Conservation (phyloP, 2,113 vertebrate genomes). For the Oophaga pumilio region DNA sequence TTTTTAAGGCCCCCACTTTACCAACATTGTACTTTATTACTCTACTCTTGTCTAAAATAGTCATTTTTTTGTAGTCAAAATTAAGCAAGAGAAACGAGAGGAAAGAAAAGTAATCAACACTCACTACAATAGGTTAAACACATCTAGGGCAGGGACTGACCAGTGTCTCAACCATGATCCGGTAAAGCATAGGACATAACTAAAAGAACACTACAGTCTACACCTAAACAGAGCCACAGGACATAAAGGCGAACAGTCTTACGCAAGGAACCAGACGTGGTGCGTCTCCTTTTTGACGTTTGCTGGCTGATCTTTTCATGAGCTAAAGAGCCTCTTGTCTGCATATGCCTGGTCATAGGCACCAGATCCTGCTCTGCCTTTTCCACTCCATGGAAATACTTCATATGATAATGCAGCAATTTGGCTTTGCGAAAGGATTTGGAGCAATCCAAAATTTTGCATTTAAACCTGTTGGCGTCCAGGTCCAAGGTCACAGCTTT, state of each 20-base stretch:
- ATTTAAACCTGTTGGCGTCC: conserved; percentile 94
- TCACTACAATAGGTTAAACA: not conserved
- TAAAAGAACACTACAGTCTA: conserved; percentile 43
- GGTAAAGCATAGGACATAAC: conserved; percentile 11
- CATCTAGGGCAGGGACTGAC: not conserved
- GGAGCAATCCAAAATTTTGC: conserved; percentile 84
- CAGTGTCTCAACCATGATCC: conserved; percentile 45
- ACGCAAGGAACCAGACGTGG: conserved; percentile 82
- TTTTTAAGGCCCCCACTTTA: too few species aligned
- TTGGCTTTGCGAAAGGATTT: conserved; percentile 96
- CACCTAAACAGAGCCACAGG: conserved; percentile 20
- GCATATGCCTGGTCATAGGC: conserved; percentile 78
- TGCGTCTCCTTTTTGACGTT: conserved; percentile 78
- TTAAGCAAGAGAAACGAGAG: not conserved
- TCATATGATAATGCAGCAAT: conserved; percentile 95
- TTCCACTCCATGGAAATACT: conserved; percentile 95
- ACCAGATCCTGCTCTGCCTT: conserved; percentile 79
- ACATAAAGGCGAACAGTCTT: conserved; percentile 66
- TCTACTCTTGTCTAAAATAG: too few species aligned
- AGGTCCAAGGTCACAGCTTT: conserved; percentile 83
- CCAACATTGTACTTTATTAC: too few species aligned
- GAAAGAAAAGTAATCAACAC: not conserved
- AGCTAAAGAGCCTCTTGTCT: conserved; percentile 78
- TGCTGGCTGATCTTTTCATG: conserved; percentile 78
- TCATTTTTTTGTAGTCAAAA: not conserved